Evolutionary conservation across 2,797 vertebrate species (phyloP), one percentile per base, ranked within the genome.

Genomic region (Dallia pectoralis): DNA sequence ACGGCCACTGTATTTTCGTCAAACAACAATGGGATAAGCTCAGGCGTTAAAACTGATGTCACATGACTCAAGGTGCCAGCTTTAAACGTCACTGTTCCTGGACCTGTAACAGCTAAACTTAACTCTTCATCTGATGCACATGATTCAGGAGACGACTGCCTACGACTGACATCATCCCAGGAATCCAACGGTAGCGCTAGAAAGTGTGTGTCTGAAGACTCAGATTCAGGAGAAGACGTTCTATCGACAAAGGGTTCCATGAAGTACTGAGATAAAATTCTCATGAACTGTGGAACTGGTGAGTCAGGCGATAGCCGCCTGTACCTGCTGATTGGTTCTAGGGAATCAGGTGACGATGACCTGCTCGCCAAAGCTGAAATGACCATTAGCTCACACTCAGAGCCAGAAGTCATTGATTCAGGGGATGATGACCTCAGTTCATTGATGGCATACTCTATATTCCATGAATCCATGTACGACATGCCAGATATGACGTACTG

Each of bases 231-330:
- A 48, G 91, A 89, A 51, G 76, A 74, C 19, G 90, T 86, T 66
- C 81, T 87, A 32, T 87, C 81, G 29, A 61, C 27, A 5, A 66
- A 32, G 6, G 66, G 12, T 18, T 87, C 81, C 85, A 86, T 77
- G 74, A 87, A 91, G 79, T 87, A 88, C 15, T 89, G 89, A 0
- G 88, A 89, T 70, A 89, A 62, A 75, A 86, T 85, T 77, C 84
- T 87, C 88, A 89, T 89, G 59, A 89, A 91, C 36, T 86, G 79
- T 33, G 91, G 89, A 19, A 91, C 82, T 1, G 91, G 91, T 22
- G 91, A 93, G 79, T 93, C 91, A 8, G 91, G 87, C 16, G 87
- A 72, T 5, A 92, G 82, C 44, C 9, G 73, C 51, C 29, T 80
- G 72, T 84, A 87, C 72, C 88, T 86, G 76, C 44, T 80, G 44